phyloP scores from a whole-genome alignment of 2,888 invertebrate species.

The Timema cristinae region DNA sequence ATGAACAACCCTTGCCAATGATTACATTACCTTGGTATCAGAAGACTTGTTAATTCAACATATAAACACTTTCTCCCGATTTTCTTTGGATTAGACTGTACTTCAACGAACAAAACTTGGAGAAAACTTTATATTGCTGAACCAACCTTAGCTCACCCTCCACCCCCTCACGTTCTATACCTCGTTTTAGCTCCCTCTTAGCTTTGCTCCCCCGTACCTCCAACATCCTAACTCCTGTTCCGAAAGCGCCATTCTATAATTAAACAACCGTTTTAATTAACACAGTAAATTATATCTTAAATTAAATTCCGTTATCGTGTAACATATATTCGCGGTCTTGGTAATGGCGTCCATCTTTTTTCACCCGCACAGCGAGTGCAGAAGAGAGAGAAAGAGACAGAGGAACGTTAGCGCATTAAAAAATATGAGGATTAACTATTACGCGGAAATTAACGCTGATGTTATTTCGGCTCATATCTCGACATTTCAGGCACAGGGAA shows the following conservation, averaged over 20 bases:
- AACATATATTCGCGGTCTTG: slow-evolving; percentile 21
- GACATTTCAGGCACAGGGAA: slow-evolving; percentile 2
- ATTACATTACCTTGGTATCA: not conserved
- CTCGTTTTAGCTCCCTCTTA: not conserved
- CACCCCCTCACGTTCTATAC: no score
- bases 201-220: not conserved
- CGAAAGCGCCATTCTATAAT: slow-evolving; percentile 42
- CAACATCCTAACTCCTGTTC: slow-evolving; percentile 41
- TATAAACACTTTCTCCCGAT: not conserved
- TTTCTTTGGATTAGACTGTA: slow-evolving; percentile 13
- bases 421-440: not conserved
- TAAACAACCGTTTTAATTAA: slow-evolving; percentile 53
- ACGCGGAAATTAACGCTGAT: slow-evolving; percentile 10
- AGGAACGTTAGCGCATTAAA: not conserved
- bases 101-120: slow-evolving; percentile 20
- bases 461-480: slow-evolving; percentile 9
- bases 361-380: not conserved
- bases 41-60: not conserved
- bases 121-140: slow-evolving; percentile 20
- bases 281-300: slow-evolving; percentile 49
- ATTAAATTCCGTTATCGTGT: slow-evolving; percentile 46
- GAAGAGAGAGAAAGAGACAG: not conserved
- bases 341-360: slow-evolving; percentile 16
- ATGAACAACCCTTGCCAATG: no score
- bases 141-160: slow-evolving; percentile 22